phyloP scores from a whole-genome alignment of 2,888 invertebrate genomes.

The Lithophane ornitopus region DNA sequence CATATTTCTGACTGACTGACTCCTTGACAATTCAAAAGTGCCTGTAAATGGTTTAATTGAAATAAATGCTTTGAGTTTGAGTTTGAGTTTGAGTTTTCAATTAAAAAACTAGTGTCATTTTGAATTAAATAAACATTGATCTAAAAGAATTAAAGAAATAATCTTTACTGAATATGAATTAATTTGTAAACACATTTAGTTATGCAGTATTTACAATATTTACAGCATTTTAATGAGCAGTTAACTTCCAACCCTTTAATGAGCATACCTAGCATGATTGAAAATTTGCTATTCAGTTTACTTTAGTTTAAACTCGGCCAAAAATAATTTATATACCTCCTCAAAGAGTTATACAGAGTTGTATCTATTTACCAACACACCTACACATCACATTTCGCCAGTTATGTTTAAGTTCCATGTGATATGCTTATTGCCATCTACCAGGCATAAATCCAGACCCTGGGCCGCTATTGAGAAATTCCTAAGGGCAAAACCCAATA shows the following conservation, averaged over 20 bases:
- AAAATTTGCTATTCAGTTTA: background rate
- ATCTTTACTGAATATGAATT: background rate
- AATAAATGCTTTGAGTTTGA: too few species aligned
- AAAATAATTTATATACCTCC: background rate
- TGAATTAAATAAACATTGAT: background rate
- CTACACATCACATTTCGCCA: background rate
- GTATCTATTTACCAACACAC: background rate
- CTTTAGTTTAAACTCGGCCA: background rate
- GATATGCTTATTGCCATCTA: background rate
- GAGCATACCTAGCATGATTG: background rate
- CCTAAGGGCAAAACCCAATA: too few species aligned
- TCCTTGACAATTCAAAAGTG: too few species aligned
- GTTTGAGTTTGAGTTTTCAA: too few species aligned
- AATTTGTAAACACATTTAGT: constrained; percentile 14
- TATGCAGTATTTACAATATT: constrained; percentile 8
- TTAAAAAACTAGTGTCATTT: background rate
- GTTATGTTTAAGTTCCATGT: background rate
- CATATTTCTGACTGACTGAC: too few species aligned
- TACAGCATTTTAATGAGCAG: constrained; percentile 19
- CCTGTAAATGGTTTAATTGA: too few species aligned
- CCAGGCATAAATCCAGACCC: background rate
- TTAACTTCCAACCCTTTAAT: background rate
- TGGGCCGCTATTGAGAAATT: too few species aligned
- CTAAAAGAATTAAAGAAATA: background rate
- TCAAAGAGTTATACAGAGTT: background rate